Base-by-base conservation (phyloP, 2,797 vertebrate species). In the Siniperca scherzeri region DNA sequence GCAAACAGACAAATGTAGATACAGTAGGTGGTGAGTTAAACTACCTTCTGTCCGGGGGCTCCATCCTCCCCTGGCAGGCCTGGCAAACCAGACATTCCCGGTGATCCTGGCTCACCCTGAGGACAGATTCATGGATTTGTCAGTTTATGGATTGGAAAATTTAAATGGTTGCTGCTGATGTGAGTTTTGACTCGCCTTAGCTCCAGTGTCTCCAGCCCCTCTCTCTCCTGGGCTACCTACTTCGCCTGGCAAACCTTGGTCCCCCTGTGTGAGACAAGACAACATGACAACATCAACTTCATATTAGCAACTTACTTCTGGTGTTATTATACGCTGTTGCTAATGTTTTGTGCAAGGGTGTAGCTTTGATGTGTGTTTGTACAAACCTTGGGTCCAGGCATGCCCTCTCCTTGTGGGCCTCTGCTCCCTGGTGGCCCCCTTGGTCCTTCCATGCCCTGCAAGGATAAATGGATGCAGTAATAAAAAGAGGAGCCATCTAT, bases 61-160 rank as follows among this genome's bases (percentile, higher is more conserved):
- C 97, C 97, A 12, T 97, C 97, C 90, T 98, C 97, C 66, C 97
- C 97, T 40, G 97, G 97, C 82, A 97, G 93, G 46, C 96, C 97
- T 2, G 97, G 97, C 52, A 98, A 92, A 70, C 97, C 97, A 25
- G 95, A 93, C 17, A 96, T 73, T 77, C 97, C 97, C 30, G 95
- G 61, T 55, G 95, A 88, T 59, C 97, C 97, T 50, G 96, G 97
- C 74, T 98, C 97, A 56, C 97, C 97, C 97, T 98, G 83, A 78
- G 75, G 80, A 89, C 52, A 91, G 2, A 87, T 36, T 36, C 4
- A 27, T 30, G 16, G 7, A 60, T 48, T 22, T 14, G 33, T 87
- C 44, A 81, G 46, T 38, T 66, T 4, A 42, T 56, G 25, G 8
- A 66, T 5, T 7, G 11, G 12, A 48, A 62, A 75, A 30, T 16